Percentiles rank a stretch among this genome's conserved stretches.
Conservation (phyloP, 2,797 vertebrate genomes). For the Gallinago stenura region DNA sequence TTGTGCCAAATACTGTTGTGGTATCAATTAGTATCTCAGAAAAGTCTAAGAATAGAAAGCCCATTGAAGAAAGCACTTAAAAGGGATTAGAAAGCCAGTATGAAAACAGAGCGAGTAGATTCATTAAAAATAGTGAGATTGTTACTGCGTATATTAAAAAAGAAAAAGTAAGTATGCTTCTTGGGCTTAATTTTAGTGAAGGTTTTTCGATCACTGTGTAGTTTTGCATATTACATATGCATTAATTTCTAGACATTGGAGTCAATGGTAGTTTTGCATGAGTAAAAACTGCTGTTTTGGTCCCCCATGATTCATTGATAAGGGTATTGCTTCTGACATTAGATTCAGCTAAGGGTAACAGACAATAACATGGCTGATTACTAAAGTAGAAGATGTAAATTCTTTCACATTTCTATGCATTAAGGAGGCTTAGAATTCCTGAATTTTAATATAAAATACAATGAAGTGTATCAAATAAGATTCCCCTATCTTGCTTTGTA, state of each 20-base stretch:
- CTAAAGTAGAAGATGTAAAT: constrained; percentile 79
- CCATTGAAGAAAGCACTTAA: constrained; percentile 36
- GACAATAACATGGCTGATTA: constrained; percentile 83
- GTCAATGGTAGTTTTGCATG: neutral
- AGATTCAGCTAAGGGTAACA: constrained; percentile 77
- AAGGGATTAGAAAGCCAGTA: constrained; percentile 25
- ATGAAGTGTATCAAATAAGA: constrained; percentile 81
- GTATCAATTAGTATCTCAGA: neutral
- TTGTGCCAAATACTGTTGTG: neutral
- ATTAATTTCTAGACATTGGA: neutral
- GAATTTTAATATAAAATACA: constrained; percentile 82
- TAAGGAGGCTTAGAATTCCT: constrained; percentile 76
- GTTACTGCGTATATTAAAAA: neutral
- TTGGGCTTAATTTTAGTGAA: neutral
- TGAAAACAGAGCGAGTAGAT: neutral
- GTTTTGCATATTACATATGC: neutral
- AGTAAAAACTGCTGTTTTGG: constrained; percentile 18
- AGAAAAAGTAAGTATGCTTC: neutral
- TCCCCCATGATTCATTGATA: constrained; percentile 69
- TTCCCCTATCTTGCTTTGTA: constrained; percentile 69
- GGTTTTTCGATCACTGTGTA: neutral
- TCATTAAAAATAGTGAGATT: neutral
- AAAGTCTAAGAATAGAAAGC: constrained; percentile 11
- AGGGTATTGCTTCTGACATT: constrained; percentile 79
- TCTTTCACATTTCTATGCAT: constrained; percentile 80